Base-by-base conservation (phyloP, 1,140 invertebrate species). In the Ganaspis sp. region DNA sequence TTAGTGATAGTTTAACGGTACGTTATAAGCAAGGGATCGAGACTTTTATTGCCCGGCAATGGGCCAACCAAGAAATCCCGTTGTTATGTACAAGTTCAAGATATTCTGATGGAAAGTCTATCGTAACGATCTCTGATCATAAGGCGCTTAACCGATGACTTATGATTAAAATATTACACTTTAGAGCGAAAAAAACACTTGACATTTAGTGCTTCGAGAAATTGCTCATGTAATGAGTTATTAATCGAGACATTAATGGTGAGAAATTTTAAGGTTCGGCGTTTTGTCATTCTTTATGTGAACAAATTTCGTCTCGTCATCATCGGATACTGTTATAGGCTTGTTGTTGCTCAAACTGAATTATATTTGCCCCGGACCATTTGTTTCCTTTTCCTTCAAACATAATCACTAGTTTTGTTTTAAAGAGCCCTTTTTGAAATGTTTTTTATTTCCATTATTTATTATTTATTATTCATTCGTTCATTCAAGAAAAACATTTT, bases 91-190 rank as follows among this genome's bases (percentile, higher is more conserved):
- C 19, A 49, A 17, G 45, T 49, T 19, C 19, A 53, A 17, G 15
- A 53, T 53, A 53, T 19, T 17, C 17, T 6, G 21, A 54, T 54
- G 23, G 54, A 29, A 64, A 64, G 23, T 29, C 21, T 58, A 29
- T 29, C 11, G 9, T 64, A 64, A 64, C 54, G 54, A 64, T 4
- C 21, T 26, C 11, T 64, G 54, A 64, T 64, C 54, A 64, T 12
- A 64, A 64, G 54, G 54, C 54, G 54, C 54, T 64, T 23, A n/a
- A 64, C 54, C 21, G 12, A 64, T 64, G 54, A 64, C 54, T 64
- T 64, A 64, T 26, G 54, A 64, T 64, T 64, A 64, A 64, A 64
- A 29, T 64, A 64, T 64, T 64, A 64, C 54, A 64, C 54, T 64
- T 26, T 64, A 3, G 23, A 64, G 23, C 11, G 21, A 15, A 64